Percentiles rank a stretch among this genome's conserved stretches.
Conservation (phyloP, 2,797 vertebrate species). For the Mormyrus proboscirostris region DNA sequence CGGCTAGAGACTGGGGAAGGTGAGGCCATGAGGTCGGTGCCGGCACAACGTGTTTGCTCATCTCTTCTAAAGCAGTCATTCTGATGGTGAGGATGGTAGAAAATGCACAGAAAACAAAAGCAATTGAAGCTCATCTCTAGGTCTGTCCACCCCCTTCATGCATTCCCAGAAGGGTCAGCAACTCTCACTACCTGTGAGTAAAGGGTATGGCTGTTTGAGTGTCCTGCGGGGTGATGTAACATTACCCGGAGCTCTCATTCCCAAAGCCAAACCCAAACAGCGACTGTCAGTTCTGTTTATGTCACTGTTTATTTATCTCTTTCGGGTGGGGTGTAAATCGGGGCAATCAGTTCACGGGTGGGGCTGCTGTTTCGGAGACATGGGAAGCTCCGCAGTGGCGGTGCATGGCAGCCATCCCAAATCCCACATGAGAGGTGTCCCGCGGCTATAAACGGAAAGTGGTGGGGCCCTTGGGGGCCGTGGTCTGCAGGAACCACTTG, state of each 20-base stretch:
- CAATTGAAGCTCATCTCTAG: background rate
- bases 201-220: background rate
- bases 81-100: background rate
- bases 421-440: constrained; percentile 51
- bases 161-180: background rate
- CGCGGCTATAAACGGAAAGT: constrained; percentile 50
- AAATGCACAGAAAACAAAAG: background rate
- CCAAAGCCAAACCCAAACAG: background rate
- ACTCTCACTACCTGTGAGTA: background rate
- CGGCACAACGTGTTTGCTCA: background rate
- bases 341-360: background rate
- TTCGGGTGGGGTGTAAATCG: background rate
- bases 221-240: background rate
- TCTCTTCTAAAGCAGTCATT: too few relatives aligned
- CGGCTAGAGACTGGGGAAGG: background rate
- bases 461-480: background rate
- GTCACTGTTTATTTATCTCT: background rate
- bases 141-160: background rate
- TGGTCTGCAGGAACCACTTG: background rate
- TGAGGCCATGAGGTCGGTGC: background rate
- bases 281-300: background rate
- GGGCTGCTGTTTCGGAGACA: constrained; percentile 33
- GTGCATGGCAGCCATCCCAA: constrained; percentile 21
- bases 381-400: constrained; percentile 39
- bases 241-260: background rate